Conservation (phyloP, 2,113 vertebrate genomes). For the Malaclemys terrapin region DNA sequence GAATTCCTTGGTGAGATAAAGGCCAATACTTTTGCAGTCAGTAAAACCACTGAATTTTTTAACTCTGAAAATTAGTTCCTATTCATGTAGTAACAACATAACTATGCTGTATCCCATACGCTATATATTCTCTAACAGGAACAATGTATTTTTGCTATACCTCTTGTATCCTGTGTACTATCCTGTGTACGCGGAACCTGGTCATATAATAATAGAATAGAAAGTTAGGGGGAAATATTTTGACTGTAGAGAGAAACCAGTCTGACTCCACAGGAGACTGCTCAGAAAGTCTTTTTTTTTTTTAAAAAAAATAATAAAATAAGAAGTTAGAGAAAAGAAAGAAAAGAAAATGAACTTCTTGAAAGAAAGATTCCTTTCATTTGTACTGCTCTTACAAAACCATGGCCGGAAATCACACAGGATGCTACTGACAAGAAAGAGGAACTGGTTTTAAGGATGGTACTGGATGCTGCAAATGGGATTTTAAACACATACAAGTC, state of each 20-base stretch:
- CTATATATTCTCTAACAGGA: background rate
- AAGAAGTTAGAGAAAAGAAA: background rate
- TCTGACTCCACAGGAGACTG: accelerated
- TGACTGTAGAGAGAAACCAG: background rate
- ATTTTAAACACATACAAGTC: accelerated
- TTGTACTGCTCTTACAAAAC: constrained; percentile 16
- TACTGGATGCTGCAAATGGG: background rate
- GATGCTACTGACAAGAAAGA: background rate
- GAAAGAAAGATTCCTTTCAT: constrained; percentile 33
- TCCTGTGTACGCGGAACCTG: accelerated
- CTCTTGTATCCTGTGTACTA: accelerated
- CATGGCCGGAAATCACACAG: constrained; percentile 41
- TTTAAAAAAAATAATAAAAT: background rate
- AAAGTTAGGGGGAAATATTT: background rate
- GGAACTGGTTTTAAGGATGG: constrained; percentile 60
- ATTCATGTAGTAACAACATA: background rate
- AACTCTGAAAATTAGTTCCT: background rate
- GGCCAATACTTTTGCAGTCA: background rate
- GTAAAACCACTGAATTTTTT: constrained; percentile 9
- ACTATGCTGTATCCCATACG: background rate
- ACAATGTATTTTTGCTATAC: background rate
- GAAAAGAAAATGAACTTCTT: constrained; percentile 14
- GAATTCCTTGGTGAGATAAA: constrained; percentile 1
- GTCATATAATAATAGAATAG: background rate
- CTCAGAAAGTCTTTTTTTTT: background rate